Percentiles rank a stretch among this genome's conserved stretches.
phyloP scores from a whole-genome alignment of 2,113 vertebrate species.

The Climacteris rufus region DNA sequence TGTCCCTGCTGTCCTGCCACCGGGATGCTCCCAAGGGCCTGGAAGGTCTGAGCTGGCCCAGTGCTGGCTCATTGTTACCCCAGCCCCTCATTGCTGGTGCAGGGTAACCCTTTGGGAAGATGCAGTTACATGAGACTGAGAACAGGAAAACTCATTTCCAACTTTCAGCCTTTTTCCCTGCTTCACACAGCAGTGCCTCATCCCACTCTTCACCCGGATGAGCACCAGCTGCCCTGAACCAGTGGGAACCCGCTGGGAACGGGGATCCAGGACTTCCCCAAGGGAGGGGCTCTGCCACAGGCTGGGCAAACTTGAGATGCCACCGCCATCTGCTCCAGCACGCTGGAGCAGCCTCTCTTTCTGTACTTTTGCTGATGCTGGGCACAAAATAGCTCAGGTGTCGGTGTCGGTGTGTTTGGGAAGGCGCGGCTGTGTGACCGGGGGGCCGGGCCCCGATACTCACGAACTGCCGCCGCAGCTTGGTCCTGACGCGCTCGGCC shows the following conservation, averaged over 20 bases:
- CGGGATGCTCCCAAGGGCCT: not conserved
- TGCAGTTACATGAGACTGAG: not conserved
- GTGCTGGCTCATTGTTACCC: fast-evolving
- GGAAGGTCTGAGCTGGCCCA: not conserved
- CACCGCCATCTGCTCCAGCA: not conserved
- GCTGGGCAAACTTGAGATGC: not conserved
- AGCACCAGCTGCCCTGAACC: not conserved
- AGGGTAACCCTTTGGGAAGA: not conserved
- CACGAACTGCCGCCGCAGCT: constrained; percentile 89
- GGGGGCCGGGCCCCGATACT: constrained; percentile 29
- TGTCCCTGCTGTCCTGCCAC: not conserved
- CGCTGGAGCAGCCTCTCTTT: not conserved
- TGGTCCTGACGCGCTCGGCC: constrained; percentile 68
- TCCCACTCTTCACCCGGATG: fast-evolving
- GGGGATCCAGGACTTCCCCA: not conserved
- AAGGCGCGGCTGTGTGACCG: fast-evolving
- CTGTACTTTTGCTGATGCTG: fast-evolving
- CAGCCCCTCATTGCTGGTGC: not conserved
- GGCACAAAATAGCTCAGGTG: not conserved
- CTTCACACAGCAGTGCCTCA: fast-evolving
- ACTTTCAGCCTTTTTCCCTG: not conserved
- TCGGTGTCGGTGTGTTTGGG: fast-evolving
- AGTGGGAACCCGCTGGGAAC: fast-evolving
- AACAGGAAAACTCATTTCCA: not conserved
- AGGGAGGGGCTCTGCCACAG: not conserved